Conservation (phyloP, 2,888 invertebrate genomes). For the Melanophora roralis region DNA sequence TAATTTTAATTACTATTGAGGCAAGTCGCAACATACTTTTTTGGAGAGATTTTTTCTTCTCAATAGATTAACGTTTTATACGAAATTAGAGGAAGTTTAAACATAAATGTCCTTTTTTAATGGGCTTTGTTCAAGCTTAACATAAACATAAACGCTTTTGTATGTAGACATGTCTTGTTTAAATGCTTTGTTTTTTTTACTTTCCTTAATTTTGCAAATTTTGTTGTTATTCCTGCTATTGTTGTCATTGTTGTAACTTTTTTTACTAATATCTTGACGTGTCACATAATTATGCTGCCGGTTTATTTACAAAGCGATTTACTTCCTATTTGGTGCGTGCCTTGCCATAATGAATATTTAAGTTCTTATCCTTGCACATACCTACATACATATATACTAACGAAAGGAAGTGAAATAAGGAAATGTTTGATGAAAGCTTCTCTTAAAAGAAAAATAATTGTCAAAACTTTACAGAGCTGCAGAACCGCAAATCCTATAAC, state of each 20-base stretch:
- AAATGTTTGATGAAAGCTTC: neutral
- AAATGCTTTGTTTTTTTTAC: neutral
- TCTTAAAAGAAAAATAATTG: neutral
- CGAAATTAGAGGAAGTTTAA: neutral
- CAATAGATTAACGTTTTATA: no score
- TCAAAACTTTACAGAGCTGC: neutral
- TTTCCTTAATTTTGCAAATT: neutral
- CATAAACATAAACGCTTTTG: neutral
- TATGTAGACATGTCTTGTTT: no score
- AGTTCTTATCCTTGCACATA: neutral
- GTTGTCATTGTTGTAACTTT: neutral
- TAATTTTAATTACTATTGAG: no score
- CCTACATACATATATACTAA: neutral
- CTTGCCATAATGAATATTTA: neutral
- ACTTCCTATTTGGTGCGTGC: constrained; percentile 16
- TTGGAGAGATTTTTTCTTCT: no score
- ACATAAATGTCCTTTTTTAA: constrained; percentile 18
- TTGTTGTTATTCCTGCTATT: neutral
- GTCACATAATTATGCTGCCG: constrained; percentile 16
- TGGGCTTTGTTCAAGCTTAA: constrained; percentile 5
- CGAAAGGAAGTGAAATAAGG: neutral
- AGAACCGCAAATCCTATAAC: neutral
- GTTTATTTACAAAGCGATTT: constrained; percentile 26
- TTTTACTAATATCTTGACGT: constrained; percentile 29
- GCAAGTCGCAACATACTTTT: no score